Base-by-base conservation (phyloP, 2,113 vertebrate species). In the Corythornis madagascariensis region DNA sequence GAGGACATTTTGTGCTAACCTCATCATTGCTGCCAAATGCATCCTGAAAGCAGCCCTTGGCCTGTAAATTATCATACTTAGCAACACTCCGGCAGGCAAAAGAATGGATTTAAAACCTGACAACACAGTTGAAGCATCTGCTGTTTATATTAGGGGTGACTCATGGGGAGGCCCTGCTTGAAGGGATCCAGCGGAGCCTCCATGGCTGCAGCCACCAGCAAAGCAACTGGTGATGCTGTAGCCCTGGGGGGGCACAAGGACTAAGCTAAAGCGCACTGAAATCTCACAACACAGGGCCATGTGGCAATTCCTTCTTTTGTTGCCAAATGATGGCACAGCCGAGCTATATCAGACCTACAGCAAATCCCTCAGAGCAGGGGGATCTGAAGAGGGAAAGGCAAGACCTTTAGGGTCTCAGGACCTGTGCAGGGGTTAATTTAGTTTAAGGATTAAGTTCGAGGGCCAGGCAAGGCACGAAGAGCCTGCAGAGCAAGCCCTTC, bases 51-150 rank as follows among this genome's bases (percentile, higher is more conserved):
- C 66, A 82, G 79, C 28, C 43, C 55, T 52, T 0, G 3, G 40
- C 61, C 67, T 91, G 63, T 91, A 73, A 96, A 93, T 90, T 86
- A 64, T 40, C 4, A 3, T 55, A 75, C 89, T 83, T 69, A 95
- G 79, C 82, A 88, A 78, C 66, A 47, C 69, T 91, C 65, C 73
- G 66, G 66, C 84, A 86, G 35, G 72, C 38, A 1, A 14, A 88
- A 77, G 64, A 11, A 75, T 20, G 17, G 38, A n/a, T 93, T 92
- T 91, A 64, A 88, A 86, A 82, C 18, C 45, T 5, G 80, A 43
- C 80, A 47, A 35, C 57, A 74, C 71, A 61, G 64, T 45, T 14
- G 33, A 81, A 89, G 87, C 12, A 64, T 65, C 92, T 91, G 91
- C 69, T 84, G 83, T 91, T 96, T 91, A 31, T 60, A 21, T 73